A percentile compares a stretch with the other conserved stretches of the same genome.
phyloP scores from a whole-genome alignment of 2,888 invertebrate genomes.

The Perizoma flavofasciatum region DNA sequence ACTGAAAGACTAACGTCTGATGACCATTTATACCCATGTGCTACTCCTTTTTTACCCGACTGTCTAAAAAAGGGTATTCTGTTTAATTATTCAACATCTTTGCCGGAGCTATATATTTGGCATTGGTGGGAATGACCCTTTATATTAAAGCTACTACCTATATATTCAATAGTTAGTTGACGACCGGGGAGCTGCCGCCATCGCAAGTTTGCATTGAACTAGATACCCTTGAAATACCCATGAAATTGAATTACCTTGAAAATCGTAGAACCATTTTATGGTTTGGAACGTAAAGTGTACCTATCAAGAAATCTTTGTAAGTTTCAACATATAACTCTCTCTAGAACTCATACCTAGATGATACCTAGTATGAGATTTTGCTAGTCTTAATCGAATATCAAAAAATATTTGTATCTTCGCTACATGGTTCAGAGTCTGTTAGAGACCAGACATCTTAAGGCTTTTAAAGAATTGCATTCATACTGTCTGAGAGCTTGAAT shows the following conservation, averaged over 20 bases:
- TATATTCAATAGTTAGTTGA: not conserved
- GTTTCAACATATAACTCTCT: not conserved
- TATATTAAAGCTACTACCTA: no score
- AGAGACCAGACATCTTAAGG: constrained; percentile 32
- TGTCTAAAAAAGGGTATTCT: constrained; percentile 45
- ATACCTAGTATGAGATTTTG: no score
- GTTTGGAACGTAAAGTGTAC: not conserved
- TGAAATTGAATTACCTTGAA: constrained; percentile 3
- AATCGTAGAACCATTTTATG: constrained; percentile 2
- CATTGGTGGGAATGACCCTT: no score
- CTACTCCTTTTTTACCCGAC: constrained; percentile 30
- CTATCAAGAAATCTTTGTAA: not conserved
- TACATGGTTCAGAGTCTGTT: not conserved
- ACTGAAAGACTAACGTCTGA: constrained; percentile 46
- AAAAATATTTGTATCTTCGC: not conserved
- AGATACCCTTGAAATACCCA: constrained; percentile 3
- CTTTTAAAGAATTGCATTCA: constrained; percentile 59
- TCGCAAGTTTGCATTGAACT: no score
- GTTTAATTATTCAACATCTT: constrained; percentile 67
- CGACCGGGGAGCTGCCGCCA: not conserved
- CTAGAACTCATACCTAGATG: no score
- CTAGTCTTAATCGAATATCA: not conserved
- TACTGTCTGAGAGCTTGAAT: constrained; percentile 57
- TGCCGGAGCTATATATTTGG: no score
- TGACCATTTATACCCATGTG: constrained; percentile 54